Percentiles rank a stretch among this genome's conserved stretches.
These are phyloP conservation scores for Coenobita brevimanus DNA, from an alignment of 1,140 invertebrate species.

Conservation along the genomic window DNA sequence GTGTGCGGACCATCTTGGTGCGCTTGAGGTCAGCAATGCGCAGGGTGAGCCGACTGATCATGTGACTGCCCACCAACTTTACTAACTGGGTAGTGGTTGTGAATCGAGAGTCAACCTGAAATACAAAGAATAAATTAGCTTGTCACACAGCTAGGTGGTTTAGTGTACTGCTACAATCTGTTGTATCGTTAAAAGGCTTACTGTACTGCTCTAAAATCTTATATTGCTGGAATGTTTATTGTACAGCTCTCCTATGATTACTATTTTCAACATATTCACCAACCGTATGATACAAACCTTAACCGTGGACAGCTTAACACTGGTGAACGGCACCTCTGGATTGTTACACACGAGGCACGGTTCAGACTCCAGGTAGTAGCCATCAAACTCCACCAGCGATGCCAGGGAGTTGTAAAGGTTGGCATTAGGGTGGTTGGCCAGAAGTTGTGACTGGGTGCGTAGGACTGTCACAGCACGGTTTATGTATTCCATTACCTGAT, in stretches of 20 bases:
- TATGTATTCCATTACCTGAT: constrained; percentile 83
- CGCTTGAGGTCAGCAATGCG: constrained; percentile 95
- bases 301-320: constrained; percentile 93
- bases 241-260: no score
- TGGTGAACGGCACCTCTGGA: constrained; percentile 93
- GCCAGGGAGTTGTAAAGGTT: constrained; percentile 93
- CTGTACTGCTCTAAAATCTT: background rate
- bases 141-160: no score
- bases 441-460: constrained; percentile 87
- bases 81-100: constrained; percentile 98
- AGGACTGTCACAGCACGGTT: constrained; percentile 89
- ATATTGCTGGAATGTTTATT: background rate
- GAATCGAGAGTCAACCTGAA: constrained; percentile 93
- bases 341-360: constrained; percentile 98
- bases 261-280: background rate
- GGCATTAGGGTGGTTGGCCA: constrained; percentile 94
- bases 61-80: constrained; percentile 94
- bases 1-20: constrained; percentile 96
- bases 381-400: constrained; percentile 94
- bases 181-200: no score
- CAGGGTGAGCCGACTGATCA: constrained; percentile 94
- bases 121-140: background rate
- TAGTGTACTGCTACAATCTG: no score
- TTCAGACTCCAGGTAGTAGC: constrained; percentile 96
- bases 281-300: constrained; percentile 78